Evolutionary conservation across 2,113 vertebrate genomes (phyloP).

Genomic region (Puffinus mauretanicus): DNA sequence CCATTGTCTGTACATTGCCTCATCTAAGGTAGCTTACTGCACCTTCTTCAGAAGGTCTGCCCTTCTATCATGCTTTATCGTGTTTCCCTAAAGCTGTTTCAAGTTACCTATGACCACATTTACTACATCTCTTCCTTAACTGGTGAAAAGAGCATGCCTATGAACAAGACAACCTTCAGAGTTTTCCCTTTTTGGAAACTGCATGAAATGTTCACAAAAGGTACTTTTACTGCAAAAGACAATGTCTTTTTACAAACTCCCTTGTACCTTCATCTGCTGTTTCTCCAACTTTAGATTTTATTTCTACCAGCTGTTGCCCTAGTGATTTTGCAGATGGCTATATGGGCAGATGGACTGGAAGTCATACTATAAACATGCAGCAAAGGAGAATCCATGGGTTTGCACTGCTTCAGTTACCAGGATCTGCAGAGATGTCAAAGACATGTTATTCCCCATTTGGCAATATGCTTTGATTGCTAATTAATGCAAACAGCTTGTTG

Average conservation of each 20-base stretch:
- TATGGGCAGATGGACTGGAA: slow-evolving; percentile 17
- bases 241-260: neutral
- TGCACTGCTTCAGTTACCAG: slow-evolving; percentile 48
- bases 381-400: slow-evolving; percentile 23
- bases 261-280: neutral
- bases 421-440: slow-evolving; percentile 65
- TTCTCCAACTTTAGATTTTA: neutral
- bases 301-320: slow-evolving; percentile 24
- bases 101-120: neutral
- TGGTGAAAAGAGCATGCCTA: too few relatives aligned
- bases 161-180: neutral
- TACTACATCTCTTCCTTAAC: neutral
- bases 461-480: slow-evolving; percentile 71
- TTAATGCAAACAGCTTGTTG: slow-evolving; percentile 75
- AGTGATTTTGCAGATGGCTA: slow-evolving; percentile 24
- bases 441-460: slow-evolving; percentile 59
- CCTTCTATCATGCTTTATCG: neutral
- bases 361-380: neutral
- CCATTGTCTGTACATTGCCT: neutral
- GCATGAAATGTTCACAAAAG: neutral
- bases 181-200: neutral
- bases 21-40: neutral
- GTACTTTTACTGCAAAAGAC: neutral
- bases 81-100: neutral
- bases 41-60: neutral